These are phyloP conservation scores for Mesoligia furuncula DNA, from an alignment of 2,888 invertebrate genomes.

Conservation along the genomic window DNA sequence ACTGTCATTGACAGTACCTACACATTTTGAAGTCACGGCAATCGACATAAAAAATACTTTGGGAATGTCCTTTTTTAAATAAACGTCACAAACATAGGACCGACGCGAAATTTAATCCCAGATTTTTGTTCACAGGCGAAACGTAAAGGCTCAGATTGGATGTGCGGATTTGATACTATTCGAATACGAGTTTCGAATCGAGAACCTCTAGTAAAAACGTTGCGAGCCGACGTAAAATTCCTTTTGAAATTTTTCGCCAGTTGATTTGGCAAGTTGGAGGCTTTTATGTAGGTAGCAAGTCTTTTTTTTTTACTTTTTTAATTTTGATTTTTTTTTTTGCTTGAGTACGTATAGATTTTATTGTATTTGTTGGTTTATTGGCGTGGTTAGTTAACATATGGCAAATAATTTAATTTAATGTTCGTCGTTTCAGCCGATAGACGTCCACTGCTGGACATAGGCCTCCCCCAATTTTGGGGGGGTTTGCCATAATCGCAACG, in stretches of 20 bases:
- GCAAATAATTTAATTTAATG: too few relatives aligned
- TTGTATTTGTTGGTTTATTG: too few relatives aligned
- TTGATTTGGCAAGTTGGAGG: slow-evolving; percentile 38
- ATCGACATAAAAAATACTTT: not conserved
- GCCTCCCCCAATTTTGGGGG: too few relatives aligned
- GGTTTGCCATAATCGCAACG: too few relatives aligned
- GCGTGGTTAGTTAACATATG: too few relatives aligned
- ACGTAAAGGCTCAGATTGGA: not conserved
- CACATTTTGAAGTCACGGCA: not conserved
- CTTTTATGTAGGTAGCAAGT: too few relatives aligned
- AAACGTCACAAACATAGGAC: not conserved
- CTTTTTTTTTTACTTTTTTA: too few relatives aligned
- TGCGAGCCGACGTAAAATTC: slow-evolving; percentile 14
- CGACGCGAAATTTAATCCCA: not conserved
- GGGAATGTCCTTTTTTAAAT: not conserved
- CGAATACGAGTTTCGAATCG: slow-evolving; percentile 25
- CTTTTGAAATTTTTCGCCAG: slow-evolving; percentile 19
- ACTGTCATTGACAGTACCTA: too few relatives aligned
- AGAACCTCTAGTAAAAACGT: slow-evolving; percentile 29
- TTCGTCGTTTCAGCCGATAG: too few relatives aligned
- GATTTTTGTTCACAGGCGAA: not conserved
- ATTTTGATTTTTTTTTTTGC: too few relatives aligned
- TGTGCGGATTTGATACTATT: not conserved
- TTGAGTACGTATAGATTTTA: too few relatives aligned
- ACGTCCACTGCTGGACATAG: too few relatives aligned